Conservation (phyloP, 2,113 vertebrate species). For the Lepisosteus oculatus region DNA sequence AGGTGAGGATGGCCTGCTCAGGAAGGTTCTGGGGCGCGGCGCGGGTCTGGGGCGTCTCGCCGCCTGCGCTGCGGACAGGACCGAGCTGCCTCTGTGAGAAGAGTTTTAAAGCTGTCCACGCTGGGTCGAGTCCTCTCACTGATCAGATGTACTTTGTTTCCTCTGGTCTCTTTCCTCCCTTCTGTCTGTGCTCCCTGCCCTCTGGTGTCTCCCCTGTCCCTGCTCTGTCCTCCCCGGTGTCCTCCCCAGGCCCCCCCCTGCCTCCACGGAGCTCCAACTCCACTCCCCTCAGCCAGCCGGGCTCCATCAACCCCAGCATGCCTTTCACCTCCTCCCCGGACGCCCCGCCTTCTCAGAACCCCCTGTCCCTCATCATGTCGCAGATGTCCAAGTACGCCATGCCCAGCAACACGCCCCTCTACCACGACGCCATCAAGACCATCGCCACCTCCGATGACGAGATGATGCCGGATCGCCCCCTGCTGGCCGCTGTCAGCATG, state of each 20-base stretch:
- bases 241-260: conserved; percentile 58
- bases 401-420: conserved; percentile 94
- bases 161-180: too few species aligned
- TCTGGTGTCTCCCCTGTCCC: too few species aligned
- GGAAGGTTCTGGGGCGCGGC: not conserved
- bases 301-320: conserved; percentile 79
- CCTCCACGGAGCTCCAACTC: conserved; percentile 78
- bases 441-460: conserved; percentile 96
- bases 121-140: not conserved
- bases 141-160: not conserved
- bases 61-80: too few species aligned
- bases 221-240: too few species aligned
- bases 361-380: conserved; percentile 94
- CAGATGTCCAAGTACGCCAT: conserved; percentile 99
- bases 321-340: conserved; percentile 87
- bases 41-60: too few species aligned
- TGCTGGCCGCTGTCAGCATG: conserved; percentile 80
- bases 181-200: too few species aligned
- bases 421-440: conserved; percentile 98
- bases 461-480: conserved; percentile 83
- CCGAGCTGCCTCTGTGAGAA: not conserved
- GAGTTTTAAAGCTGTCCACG: not conserved
- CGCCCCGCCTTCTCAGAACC: conserved; percentile 84
- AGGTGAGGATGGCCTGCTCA: conserved; percentile 37
- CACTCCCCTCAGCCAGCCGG: conserved; percentile 72